Conservation (phyloP, 2,797 vertebrate species). For the Notamacropus eugenii region DNA sequence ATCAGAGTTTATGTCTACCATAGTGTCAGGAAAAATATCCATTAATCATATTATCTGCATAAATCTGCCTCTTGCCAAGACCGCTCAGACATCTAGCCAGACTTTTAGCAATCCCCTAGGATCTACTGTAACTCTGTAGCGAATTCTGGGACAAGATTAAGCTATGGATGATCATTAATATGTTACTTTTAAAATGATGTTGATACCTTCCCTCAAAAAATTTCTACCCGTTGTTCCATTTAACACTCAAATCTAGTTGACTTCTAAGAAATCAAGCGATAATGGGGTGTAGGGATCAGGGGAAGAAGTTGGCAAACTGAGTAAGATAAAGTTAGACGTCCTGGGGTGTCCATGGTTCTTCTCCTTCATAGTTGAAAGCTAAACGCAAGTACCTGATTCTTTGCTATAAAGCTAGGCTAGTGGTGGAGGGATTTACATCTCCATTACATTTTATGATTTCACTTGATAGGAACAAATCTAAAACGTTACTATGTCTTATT, state of each 20-base stretch:
- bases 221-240: not conserved
- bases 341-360: not conserved
- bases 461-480: not conserved
- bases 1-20: not conserved
- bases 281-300: not conserved
- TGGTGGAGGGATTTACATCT: not conserved
- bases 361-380: not conserved
- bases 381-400: not conserved
- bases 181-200: not conserved
- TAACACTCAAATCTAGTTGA: not conserved
- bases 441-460: not conserved
- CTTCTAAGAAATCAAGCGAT: not conserved
- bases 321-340: not conserved
- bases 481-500: not conserved
- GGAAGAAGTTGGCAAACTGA: not conserved
- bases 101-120: constrained; percentile 56
- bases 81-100: constrained; percentile 6
- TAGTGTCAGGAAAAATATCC: constrained; percentile 49
- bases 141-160: constrained; percentile 46
- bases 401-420: not conserved
- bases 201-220: not conserved
- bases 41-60: not conserved
- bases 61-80: not conserved
- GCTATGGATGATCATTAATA: constrained; percentile 7
- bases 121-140: constrained; percentile 40